These are phyloP conservation scores for Formica exsecta DNA, from an alignment of 1,140 invertebrate species.

Conservation along the genomic window DNA sequence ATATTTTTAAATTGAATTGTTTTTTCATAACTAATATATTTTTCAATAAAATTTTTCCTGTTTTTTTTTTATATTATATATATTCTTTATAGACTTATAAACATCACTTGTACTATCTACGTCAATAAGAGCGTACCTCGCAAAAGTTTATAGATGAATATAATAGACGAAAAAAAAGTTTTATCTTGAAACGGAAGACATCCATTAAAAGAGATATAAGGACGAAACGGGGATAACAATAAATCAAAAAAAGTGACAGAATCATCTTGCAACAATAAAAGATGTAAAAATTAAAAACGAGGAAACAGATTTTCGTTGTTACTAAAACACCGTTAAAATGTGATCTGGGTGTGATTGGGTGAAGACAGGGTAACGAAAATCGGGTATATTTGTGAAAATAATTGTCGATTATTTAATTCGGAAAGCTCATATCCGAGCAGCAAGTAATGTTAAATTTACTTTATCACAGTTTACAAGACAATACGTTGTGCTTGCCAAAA, in stretches of 20 bases:
- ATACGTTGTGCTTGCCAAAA: constrained; percentile 70
- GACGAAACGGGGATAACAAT: not conserved
- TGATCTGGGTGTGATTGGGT: not conserved
- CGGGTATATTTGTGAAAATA: constrained; percentile 38
- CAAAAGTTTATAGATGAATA: constrained; percentile 29
- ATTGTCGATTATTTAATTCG: constrained; percentile 27
- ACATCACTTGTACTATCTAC: constrained; percentile 1
- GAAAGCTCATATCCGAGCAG: not conserved
- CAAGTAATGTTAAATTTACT: constrained; percentile 64
- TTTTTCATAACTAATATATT: not conserved
- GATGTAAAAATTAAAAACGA: not conserved
- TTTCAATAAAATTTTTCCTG: not conserved
- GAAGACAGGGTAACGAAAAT: constrained; percentile 46
- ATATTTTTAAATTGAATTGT: not conserved
- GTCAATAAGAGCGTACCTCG: constrained; percentile 13
- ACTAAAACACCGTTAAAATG: not conserved
- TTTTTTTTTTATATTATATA: constrained; percentile 8
- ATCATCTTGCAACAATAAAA: not conserved
- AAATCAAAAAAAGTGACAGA: not conserved
- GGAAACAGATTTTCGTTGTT: not conserved
- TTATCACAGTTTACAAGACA: constrained; percentile 60
- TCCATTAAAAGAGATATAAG: not conserved
- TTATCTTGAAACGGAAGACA: not conserved
- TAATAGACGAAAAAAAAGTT: constrained; percentile 48
- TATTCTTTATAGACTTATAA: not conserved